Evolutionary conservation across 37 sponge, comb jelly and placozoan genomes (phyloP).

Genomic region (Hormiphora californensis): DNA sequence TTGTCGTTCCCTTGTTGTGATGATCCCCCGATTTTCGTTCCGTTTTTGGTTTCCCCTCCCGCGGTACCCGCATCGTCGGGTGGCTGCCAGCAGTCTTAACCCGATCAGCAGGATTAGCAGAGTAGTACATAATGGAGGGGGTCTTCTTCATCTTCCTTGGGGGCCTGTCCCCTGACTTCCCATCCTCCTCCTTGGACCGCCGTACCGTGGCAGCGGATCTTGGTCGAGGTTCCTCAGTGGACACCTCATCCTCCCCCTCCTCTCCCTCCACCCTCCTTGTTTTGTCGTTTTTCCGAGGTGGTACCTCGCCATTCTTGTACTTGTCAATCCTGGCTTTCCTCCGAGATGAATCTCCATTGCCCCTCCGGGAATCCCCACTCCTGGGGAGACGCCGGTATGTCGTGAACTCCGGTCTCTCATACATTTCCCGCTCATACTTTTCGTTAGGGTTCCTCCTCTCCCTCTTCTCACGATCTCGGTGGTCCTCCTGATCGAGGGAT

Average conservation of each 20-base stretch:
- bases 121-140: slow-evolving; percentile 41
- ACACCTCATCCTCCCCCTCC: slow-evolving; percentile 17
- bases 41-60: neutral
- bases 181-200: neutral
- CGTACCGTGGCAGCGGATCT: neutral
- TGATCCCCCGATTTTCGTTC: neutral
- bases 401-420: slow-evolving; percentile 26
- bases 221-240: neutral
- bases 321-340: too few relatives aligned
- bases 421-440: slow-evolving; percentile 4
- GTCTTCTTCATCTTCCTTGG: neutral
- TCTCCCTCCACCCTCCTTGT: neutral
- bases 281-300: neutral
- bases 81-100: neutral
- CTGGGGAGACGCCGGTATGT: slow-evolving; percentile 3
- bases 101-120: slow-evolving; percentile 35
- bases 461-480: too few relatives aligned
- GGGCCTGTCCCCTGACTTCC: neutral
- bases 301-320: neutral
- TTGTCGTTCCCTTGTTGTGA: neutral
- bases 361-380: too few relatives aligned
- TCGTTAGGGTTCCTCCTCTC: neutral
- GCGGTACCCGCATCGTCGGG: neutral
- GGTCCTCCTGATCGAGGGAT: too few relatives aligned
- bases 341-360: too few relatives aligned